Evolutionary conservation across 2,888 invertebrate genomes (phyloP).

Genomic region (Cerastis rubricosa): DNA sequence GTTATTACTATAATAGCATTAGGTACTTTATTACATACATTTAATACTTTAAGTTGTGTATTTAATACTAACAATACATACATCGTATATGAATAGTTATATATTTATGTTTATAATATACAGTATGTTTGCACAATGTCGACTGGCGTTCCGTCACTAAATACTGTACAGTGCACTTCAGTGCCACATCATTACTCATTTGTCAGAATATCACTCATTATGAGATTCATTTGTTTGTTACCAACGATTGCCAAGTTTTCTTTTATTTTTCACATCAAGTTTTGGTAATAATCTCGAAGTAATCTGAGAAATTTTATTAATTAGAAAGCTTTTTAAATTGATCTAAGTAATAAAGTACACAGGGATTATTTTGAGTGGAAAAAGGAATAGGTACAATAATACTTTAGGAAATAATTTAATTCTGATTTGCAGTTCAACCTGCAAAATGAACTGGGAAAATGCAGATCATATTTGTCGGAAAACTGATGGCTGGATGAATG

Average conservation of each 20-base stretch:
- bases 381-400: background rate
- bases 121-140: conserved; percentile 79
- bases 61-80: conserved; percentile 89
- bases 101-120: conserved; percentile 83
- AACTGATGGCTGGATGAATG: background rate
- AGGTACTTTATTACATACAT: conserved; percentile 84
- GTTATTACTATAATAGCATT: conserved; percentile 82
- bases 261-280: background rate
- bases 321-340: background rate
- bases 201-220: conserved; percentile 33
- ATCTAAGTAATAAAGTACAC: background rate
- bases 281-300: background rate
- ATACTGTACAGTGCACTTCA: conserved; percentile 58
- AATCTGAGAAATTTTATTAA: background rate
- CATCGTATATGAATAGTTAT: conserved; percentile 79
- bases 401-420: background rate
- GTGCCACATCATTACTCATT: conserved; percentile 53
- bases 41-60: conserved; percentile 87
- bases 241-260: conserved; percentile 16
- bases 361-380: background rate
- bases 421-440: background rate
- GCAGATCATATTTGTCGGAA: background rate
- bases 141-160: conserved; percentile 55
- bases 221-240: conserved; percentile 40
- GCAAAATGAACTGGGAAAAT: background rate